These are phyloP conservation scores for Phrynocephalus versicolor DNA, from an alignment of 2,113 vertebrate species.

Conservation along the genomic window DNA sequence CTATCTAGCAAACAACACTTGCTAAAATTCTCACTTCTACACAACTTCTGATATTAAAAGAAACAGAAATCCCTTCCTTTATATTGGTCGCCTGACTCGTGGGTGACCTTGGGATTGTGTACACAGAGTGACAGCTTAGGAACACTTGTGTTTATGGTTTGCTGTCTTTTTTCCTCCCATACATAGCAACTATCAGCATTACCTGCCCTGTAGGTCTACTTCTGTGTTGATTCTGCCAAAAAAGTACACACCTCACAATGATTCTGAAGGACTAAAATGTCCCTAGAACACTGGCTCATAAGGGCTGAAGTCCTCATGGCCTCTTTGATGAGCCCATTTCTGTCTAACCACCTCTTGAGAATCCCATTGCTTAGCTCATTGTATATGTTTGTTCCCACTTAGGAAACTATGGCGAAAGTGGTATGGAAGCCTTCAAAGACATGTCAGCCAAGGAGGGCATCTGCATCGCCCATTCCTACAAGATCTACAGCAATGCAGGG, in stretches of 20 bases:
- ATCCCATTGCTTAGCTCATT: not conserved
- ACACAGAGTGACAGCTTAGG: not conserved
- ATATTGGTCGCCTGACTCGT: not conserved
- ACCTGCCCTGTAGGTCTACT: too few relatives aligned
- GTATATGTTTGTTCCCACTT: constrained; percentile 41
- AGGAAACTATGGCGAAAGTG: constrained; percentile 99
- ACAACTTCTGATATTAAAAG: not conserved
- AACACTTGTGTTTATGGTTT: not conserved
- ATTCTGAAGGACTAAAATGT: too few relatives aligned
- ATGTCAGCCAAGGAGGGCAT: constrained; percentile 97
- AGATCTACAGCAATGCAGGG: constrained; percentile 98
- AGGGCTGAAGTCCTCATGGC: too few relatives aligned
- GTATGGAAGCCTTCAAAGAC: constrained; percentile 99
- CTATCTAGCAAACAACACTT: not conserved
- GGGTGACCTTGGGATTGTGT: not conserved
- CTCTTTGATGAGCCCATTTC: too few relatives aligned
- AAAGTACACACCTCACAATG: too few relatives aligned
- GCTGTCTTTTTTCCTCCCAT: not conserved
- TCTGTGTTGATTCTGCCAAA: too few relatives aligned
- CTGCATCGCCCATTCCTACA: constrained; percentile 98
- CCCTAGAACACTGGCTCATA: too few relatives aligned
- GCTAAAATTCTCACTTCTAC: not conserved
- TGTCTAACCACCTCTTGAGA: not conserved
- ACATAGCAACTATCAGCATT: too few relatives aligned
- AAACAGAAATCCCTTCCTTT: not conserved